Conservation (phyloP, 2,113 vertebrate species). For the Cyprinodon brontotheroides region DNA sequence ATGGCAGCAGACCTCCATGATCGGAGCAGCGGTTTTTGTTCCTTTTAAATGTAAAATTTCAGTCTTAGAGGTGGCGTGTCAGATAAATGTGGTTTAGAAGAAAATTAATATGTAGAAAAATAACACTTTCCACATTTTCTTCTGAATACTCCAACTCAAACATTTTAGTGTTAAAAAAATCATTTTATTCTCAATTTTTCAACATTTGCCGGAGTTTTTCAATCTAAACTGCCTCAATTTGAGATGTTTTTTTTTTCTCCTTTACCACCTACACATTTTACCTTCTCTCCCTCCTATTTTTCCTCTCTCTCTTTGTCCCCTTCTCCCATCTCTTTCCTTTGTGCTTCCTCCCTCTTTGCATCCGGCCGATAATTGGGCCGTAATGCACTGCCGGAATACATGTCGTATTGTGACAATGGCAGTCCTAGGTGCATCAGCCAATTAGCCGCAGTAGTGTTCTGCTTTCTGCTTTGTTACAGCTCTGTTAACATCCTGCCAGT, state of each 20-base stretch:
- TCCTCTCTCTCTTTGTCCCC: constrained; percentile 19
- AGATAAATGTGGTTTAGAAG: constrained; percentile 33
- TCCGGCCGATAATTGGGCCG: constrained; percentile 59
- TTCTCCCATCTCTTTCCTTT: constrained; percentile 17
- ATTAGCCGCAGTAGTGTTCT: constrained; percentile 64
- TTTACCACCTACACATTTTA: not conserved
- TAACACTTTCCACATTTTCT: constrained; percentile 18
- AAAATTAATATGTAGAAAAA: constrained; percentile 32
- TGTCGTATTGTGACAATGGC: constrained; percentile 44
- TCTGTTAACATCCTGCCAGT: constrained; percentile 64
- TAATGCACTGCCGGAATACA: constrained; percentile 60
- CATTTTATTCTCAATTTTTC: not conserved
- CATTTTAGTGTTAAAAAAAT: constrained; percentile 23
- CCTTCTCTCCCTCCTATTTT: not conserved
- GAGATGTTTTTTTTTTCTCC: not conserved
- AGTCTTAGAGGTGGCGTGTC: constrained; percentile 20
- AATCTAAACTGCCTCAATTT: not conserved
- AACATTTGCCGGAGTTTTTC: not conserved
- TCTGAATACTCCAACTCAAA: constrained; percentile 30
- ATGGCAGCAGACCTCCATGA: constrained; percentile 69
- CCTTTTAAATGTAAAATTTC: constrained; percentile 18
- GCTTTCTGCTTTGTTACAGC: constrained; percentile 58
- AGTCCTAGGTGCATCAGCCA: constrained; percentile 60
- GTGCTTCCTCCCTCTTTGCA: constrained; percentile 18
- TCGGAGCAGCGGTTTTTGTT: constrained; percentile 1